Evolutionary conservation across 2,888 invertebrate species (phyloP).

Genomic region (Pseudococcus viburni): DNA sequence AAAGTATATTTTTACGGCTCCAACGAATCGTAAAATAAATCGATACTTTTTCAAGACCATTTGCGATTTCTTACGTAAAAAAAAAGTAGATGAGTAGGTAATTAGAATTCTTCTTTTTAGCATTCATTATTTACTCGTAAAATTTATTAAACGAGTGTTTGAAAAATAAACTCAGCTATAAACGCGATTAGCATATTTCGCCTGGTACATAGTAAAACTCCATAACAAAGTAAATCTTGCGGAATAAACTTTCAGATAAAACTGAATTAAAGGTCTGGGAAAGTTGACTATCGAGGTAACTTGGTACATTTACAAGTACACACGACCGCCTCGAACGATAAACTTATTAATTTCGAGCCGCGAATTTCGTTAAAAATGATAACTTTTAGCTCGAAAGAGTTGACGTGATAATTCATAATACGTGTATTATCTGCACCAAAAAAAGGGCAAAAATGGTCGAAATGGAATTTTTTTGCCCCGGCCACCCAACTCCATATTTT

Average conservation of each 20-base stretch:
- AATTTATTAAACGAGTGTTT: background rate
- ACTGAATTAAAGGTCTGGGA: slow-evolving; percentile 1
- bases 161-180: background rate
- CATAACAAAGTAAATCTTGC: slow-evolving; percentile 30
- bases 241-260: slow-evolving; percentile 38
- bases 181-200: background rate
- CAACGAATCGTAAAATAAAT: background rate
- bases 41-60: background rate
- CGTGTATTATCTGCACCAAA: background rate
- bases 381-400: background rate
- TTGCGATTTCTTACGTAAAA: background rate
- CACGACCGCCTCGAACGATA: background rate
- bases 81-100: background rate
- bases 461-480: background rate
- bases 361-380: background rate
- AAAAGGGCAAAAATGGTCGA: background rate
- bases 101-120: background rate
- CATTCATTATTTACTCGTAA: background rate
- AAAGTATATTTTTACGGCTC: background rate
- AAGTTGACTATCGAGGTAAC: slow-evolving; percentile 13
- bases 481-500: background rate
- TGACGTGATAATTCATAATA: background rate
- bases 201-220: background rate
- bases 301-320: background rate
- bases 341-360: slow-evolving; percentile 10